A percentile compares a stretch with the other conserved stretches of the same genome.
These are phyloP conservation scores for Dendrocincla tyrannina DNA, from an alignment of 2,797 vertebrate species.

Conservation along the genomic window DNA sequence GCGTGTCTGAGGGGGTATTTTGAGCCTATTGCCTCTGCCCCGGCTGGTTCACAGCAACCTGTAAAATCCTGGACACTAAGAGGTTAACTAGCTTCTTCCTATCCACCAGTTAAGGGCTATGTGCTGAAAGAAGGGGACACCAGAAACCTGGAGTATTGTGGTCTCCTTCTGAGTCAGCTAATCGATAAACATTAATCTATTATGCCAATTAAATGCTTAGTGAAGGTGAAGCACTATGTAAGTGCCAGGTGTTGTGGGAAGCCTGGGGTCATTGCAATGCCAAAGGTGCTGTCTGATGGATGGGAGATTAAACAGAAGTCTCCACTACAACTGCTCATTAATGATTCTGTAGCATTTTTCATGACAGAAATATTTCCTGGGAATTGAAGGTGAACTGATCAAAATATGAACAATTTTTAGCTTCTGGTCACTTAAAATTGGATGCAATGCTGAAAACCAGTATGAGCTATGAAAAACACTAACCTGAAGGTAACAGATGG, in stretches of 20 bases:
- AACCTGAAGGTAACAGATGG: conserved; percentile 59
- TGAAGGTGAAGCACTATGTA: conserved; percentile 7
- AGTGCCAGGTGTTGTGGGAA: conserved; percentile 54
- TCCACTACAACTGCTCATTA: conserved; percentile 45
- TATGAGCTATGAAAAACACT: conserved; percentile 12
- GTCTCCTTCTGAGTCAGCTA: conserved; percentile 18
- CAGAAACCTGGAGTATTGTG: neutral
- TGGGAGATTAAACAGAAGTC: conserved; percentile 43
- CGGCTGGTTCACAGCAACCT: neutral
- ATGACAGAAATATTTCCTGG: conserved; percentile 26
- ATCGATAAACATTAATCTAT: conserved; percentile 53
- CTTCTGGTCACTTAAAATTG: conserved; percentile 23
- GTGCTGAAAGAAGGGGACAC: neutral
- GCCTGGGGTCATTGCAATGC: neutral
- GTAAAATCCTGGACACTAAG: neutral
- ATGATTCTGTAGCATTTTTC: conserved; percentile 45
- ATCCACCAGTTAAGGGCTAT: neutral
- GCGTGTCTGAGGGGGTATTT: neutral
- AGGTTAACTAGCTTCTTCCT: neutral
- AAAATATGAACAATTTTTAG: neutral
- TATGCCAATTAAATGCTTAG: conserved; percentile 52
- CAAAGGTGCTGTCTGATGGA: conserved; percentile 54
- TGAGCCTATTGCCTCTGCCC: neutral
- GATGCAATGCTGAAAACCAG: neutral
- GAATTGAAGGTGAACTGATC: conserved; percentile 47